A percentile compares a stretch with the other conserved stretches of the same genome.
These are phyloP conservation scores for Hippocampus guttulatus DNA, from an alignment of 2,113 vertebrate species.

Conservation along the genomic window DNA sequence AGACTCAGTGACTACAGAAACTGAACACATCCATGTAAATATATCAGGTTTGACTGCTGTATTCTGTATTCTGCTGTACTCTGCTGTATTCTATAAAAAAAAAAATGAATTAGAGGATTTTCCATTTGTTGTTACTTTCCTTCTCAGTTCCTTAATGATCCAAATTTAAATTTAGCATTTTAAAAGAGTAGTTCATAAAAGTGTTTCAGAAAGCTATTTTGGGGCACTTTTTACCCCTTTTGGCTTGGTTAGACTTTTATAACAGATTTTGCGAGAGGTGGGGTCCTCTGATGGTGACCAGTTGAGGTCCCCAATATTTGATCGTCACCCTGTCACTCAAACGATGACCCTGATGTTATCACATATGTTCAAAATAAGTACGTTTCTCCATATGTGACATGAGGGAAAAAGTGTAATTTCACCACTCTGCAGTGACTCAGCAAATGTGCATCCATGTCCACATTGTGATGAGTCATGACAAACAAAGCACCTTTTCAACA, in stretches of 20 bases:
- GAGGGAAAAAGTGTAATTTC: neutral
- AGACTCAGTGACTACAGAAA: neutral
- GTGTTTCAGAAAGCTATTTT: neutral
- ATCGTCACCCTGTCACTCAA: neutral
- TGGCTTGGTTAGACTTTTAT: neutral
- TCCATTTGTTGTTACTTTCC: neutral
- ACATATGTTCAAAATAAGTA: neutral
- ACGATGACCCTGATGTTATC: neutral
- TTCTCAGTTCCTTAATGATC: neutral
- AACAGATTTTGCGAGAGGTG: neutral
- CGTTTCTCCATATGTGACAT: neutral
- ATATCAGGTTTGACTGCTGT: neutral
- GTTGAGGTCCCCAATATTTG: neutral
- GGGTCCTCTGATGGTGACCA: neutral
- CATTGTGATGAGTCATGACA: constrained; percentile 56
- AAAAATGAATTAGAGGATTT: too few species aligned
- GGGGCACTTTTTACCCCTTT: neutral
- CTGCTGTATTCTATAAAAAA: too few species aligned
- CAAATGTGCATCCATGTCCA: constrained; percentile 19
- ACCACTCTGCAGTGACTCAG: neutral
- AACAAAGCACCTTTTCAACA: constrained; percentile 15
- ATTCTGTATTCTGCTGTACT: too few species aligned
- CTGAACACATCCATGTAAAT: too few species aligned
- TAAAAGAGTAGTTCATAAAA: neutral
- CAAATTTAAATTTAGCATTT: neutral